phyloP scores from a whole-genome alignment of 2,888 invertebrate genomes.

The Athalia rosae region DNA sequence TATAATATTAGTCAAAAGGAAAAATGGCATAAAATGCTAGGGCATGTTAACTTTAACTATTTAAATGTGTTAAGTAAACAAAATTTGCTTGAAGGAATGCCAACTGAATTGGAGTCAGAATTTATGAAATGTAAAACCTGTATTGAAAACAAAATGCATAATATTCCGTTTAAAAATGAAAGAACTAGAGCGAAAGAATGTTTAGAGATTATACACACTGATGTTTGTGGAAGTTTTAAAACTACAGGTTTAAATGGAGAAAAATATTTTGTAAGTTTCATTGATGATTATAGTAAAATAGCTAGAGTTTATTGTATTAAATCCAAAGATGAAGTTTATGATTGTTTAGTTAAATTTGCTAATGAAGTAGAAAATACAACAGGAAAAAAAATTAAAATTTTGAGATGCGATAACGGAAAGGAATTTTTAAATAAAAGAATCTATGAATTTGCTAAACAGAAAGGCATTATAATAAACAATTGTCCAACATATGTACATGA shows the following conservation, averaged over 20 bases:
- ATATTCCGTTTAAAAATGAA: conserved; percentile 52
- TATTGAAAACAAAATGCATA: conserved; percentile 47
- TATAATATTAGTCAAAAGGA: conserved; percentile 43
- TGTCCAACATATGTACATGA: conserved; percentile 45
- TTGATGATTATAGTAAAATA: conserved; percentile 53
- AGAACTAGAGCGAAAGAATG: conserved; percentile 50
- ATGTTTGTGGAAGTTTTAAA: conserved; percentile 19
- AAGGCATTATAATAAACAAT: conserved; percentile 31
- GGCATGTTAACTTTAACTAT: conserved; percentile 42
- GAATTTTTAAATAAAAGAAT: conserved; percentile 47
- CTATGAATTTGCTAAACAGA: conserved; percentile 36
- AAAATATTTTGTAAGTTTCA: conserved; percentile 53
- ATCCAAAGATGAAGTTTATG: conserved; percentile 50
- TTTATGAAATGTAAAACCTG: conserved; percentile 49
- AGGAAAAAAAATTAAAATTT: conserved; percentile 40
- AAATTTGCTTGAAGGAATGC: conserved; percentile 43
- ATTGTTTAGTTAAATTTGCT: conserved; percentile 48
- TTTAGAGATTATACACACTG: conserved; percentile 52
- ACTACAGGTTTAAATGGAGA: conserved; percentile 49
- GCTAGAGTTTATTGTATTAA: conserved; percentile 50
- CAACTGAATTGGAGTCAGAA: conserved; percentile 41
- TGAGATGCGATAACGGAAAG: conserved; percentile 49
- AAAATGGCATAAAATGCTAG: conserved; percentile 48
- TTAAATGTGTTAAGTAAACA: conserved; percentile 44
- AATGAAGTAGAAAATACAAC: conserved; percentile 49